Conservation (phyloP, 2,113 vertebrate species). For the Calyptommatus sinebrachiatus region DNA sequence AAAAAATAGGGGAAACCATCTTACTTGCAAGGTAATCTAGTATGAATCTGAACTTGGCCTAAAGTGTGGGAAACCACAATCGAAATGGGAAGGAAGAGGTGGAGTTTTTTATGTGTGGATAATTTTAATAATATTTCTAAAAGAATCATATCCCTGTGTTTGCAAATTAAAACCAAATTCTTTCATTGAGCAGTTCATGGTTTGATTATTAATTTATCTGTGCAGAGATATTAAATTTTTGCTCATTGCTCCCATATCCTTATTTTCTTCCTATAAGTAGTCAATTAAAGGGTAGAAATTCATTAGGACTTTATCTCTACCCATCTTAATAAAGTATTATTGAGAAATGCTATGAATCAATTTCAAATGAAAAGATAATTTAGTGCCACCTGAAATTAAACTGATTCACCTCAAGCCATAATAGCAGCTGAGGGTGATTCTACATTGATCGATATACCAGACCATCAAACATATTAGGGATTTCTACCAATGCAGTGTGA, state of each 20-base stretch:
- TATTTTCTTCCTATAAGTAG: slow-evolving; percentile 5
- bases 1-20: not conserved
- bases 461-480: too few species aligned
- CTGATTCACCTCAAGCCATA: too few species aligned
- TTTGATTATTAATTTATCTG: not conserved
- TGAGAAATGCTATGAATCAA: too few species aligned
- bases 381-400: too few species aligned
- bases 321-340: too few species aligned
- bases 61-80: not conserved
- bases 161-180: not conserved
- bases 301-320: too few species aligned
- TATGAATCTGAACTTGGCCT: not conserved
- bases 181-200: not conserved
- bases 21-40: not conserved
- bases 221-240: not conserved
- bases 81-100: not conserved
- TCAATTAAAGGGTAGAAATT: not conserved
- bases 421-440: too few species aligned
- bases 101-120: not conserved
- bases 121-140: not conserved
- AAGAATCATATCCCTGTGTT: not conserved
- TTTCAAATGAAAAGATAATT: too few species aligned
- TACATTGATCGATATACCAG: too few species aligned
- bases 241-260: not conserved
- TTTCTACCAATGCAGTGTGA: too few species aligned